A percentile compares a stretch with the other conserved stretches of the same genome.
phyloP scores from a whole-genome alignment of 2,888 invertebrate genomes.

The Anthophora plumipes region DNA sequence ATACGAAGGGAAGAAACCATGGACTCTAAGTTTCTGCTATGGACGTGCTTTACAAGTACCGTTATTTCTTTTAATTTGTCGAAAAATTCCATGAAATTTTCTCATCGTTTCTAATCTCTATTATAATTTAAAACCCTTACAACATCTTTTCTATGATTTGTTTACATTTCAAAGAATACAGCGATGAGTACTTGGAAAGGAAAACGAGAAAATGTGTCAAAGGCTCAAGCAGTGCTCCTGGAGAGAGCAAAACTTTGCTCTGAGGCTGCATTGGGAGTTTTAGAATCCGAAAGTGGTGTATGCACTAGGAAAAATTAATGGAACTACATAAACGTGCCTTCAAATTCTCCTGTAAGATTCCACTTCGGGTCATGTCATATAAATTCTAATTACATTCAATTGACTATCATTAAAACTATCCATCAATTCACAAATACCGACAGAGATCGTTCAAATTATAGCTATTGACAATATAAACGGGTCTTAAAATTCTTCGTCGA shows the following conservation, averaged over 20 bases:
- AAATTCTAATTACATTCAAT: neutral
- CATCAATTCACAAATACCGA: no score
- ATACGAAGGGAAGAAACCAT: constrained; percentile 92
- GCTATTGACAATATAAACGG: no score
- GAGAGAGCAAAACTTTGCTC: constrained; percentile 86
- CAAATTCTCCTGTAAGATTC: neutral
- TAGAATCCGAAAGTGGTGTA: constrained; percentile 32
- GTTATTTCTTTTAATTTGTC: neutral
- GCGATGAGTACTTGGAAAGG: constrained; percentile 89
- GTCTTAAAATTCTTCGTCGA: no score
- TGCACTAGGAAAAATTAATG: constrained; percentile 31
- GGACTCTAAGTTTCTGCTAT: constrained; percentile 98
- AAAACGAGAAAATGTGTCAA: constrained; percentile 86
- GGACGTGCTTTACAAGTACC: constrained; percentile 95
- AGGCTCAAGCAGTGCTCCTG: constrained; percentile 87
- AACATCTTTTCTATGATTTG: neutral
- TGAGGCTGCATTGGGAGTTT: constrained; percentile 70
- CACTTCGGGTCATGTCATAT: neutral
- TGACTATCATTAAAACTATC: neutral
- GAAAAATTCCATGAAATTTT: neutral
- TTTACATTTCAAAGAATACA: constrained; percentile 85
- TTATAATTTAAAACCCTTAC: neutral
- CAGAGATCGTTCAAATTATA: no score
- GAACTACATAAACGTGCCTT: neutral
- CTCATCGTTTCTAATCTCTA: neutral